Evolutionary conservation across 1,140 invertebrate genomes (phyloP).

Genomic region (Triops longicaudatus): DNA sequence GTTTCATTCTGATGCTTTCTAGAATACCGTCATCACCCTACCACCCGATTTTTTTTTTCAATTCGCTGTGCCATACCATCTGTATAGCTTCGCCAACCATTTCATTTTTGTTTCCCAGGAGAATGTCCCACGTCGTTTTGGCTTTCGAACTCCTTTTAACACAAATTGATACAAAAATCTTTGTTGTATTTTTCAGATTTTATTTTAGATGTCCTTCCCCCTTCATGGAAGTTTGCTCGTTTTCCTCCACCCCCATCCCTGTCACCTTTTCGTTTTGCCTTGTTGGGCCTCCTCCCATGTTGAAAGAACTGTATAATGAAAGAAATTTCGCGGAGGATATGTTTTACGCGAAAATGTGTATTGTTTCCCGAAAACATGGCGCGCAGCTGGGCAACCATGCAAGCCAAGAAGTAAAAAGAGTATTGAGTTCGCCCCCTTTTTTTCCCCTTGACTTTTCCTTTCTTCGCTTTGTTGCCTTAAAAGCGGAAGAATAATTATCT

Average conservation of each 20-base stretch:
- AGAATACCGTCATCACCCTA: not conserved
- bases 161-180: not conserved
- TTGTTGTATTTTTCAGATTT: constrained; percentile 7
- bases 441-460: not conserved
- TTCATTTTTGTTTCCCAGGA: not conserved
- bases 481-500: not conserved
- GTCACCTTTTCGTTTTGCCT: not conserved
- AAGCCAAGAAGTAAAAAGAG: not conserved
- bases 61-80: constrained; percentile 11
- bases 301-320: not conserved
- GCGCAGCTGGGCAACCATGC: not conserved
- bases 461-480: constrained; percentile 11
- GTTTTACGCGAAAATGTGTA: not conserved
- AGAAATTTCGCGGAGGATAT: not conserved
- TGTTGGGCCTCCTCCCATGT: not conserved
- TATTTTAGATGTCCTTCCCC: not conserved
- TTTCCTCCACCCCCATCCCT: not conserved
- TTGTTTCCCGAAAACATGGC: not conserved
- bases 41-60: not conserved
- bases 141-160: not conserved
- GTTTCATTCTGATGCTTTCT: not conserved
- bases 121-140: not conserved
- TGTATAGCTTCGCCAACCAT: constrained; percentile 15
- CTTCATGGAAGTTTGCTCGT: not conserved
- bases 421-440: not conserved